Evolutionary conservation across 92 coral and sea anemone species (phyloP).

Genomic region (Pocillopora meandrina): DNA sequence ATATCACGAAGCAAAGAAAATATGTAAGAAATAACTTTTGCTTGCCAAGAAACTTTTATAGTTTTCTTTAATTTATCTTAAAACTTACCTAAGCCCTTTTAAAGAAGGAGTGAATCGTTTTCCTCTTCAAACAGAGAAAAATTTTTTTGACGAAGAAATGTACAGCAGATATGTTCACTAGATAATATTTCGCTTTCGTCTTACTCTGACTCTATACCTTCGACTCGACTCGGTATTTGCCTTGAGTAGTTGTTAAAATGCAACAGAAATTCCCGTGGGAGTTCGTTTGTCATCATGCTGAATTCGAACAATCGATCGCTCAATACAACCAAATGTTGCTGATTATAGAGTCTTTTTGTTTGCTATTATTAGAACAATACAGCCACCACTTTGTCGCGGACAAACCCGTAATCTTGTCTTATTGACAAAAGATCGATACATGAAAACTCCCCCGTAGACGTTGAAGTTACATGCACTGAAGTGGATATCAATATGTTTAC

Average conservation of each 20-base stretch:
- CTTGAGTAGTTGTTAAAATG: neutral
- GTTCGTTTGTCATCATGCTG: neutral
- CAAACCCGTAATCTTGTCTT: slow-evolving; percentile 38
- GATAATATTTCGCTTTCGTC: neutral
- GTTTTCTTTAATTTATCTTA: too few relatives aligned
- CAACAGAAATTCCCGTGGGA: slow-evolving; percentile 62
- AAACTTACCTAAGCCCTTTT: too few relatives aligned
- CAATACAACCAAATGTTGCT: slow-evolving; percentile 52
- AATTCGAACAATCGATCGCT: slow-evolving; percentile 31
- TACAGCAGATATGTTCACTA: neutral
- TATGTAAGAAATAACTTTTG: too few relatives aligned
- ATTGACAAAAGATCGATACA: slow-evolving; percentile 18
- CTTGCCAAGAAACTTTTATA: too few relatives aligned
- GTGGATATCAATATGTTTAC: neutral
- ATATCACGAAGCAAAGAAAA: too few relatives aligned
- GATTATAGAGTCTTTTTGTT: slow-evolving; percentile 42
- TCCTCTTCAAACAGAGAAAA: neutral
- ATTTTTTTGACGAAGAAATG: neutral
- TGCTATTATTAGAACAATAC: slow-evolving; percentile 21
- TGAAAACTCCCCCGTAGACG: slow-evolving; percentile 12
- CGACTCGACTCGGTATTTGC: neutral
- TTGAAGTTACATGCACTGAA: neutral
- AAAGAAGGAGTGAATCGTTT: too few relatives aligned
- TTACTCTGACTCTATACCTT: neutral
- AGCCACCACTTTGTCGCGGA: neutral